Conservation (phyloP, 2,888 invertebrate genomes). For the Diabrotica balteata region DNA sequence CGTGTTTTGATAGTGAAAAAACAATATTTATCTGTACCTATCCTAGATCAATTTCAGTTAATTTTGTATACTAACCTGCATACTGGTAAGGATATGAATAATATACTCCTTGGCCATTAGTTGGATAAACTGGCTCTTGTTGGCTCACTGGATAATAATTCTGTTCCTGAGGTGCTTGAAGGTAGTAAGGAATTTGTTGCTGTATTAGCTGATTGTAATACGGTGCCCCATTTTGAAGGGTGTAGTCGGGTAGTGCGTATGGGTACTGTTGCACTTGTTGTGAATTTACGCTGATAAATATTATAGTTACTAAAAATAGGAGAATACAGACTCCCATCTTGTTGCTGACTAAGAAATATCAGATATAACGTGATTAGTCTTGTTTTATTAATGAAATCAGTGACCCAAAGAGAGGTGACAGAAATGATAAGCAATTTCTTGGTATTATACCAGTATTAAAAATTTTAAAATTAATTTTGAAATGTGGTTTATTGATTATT, state of each 20-base stretch:
- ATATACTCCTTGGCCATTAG: slow-evolving; percentile 3
- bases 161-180: not conserved
- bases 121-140: not conserved
- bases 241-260: not conserved
- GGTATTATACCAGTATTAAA: too few species aligned
- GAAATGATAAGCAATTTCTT: too few species aligned
- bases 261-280: slow-evolving; percentile 10
- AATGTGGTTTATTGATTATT: too few species aligned
- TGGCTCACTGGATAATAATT: slow-evolving; percentile 6
- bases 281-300: not conserved
- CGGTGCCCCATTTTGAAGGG: not conserved
- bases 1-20: too few species aligned
- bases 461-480: too few species aligned
- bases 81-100: slow-evolving; percentile 11
- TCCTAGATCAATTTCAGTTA: not conserved
- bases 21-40: too few species aligned
- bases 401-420: too few species aligned
- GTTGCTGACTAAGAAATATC: too few species aligned
- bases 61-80: slow-evolving; percentile 2
- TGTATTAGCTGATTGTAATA: not conserved
- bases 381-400: too few species aligned
- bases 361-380: too few species aligned
- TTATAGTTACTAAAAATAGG: not conserved
- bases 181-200: slow-evolving; percentile 2
- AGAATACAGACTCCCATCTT: slow-evolving; percentile 6